A percentile compares a stretch with the other conserved stretches of the same genome.
phyloP scores from a whole-genome alignment of 2,113 vertebrate species.

The Rhea americana region DNA sequence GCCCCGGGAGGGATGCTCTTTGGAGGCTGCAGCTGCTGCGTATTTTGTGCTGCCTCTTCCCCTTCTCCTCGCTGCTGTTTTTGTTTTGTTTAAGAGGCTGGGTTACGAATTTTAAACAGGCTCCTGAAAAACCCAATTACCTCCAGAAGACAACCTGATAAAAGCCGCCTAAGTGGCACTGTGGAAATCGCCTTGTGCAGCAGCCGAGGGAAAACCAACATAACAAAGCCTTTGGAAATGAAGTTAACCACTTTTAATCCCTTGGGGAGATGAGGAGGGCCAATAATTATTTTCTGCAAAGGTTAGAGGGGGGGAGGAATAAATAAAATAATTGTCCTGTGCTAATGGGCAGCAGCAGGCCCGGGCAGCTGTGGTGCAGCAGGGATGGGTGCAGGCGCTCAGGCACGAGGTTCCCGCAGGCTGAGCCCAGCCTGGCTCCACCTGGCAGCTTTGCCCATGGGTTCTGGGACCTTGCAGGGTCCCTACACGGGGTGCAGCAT shows the following conservation, averaged over 20 bases:
- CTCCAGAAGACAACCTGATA: conserved; percentile 66
- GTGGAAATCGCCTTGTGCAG: conserved; percentile 63
- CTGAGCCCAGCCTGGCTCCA: not conserved
- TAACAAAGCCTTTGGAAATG: conserved; percentile 72
- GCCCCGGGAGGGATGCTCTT: conserved; percentile 10
- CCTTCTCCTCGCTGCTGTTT: conserved; percentile 43
- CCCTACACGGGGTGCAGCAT: fast-evolving
- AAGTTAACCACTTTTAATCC: conserved; percentile 73
- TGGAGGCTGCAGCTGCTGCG: conserved; percentile 18
- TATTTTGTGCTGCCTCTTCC: conserved; percentile 40
- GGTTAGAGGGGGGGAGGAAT: not conserved
- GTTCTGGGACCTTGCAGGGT: conserved; percentile 30
- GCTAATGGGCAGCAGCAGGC: conserved; percentile 4
- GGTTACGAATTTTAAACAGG: conserved; percentile 60
- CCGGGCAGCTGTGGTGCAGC: not conserved
- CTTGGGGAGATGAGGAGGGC: conserved; percentile 17
- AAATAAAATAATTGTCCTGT: conserved; percentile 36
- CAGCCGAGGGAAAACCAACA: conserved; percentile 63
- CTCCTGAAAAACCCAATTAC: conserved; percentile 63
- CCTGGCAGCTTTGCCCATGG: not conserved
- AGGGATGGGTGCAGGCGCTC: not conserved
- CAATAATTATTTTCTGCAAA: conserved; percentile 61
- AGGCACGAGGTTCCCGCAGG: not conserved
- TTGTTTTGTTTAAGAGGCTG: conserved; percentile 50
- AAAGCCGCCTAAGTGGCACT: conserved; percentile 64